phyloP scores from a whole-genome alignment of 2,113 vertebrate species.

The Leptocoma aspasia region DNA sequence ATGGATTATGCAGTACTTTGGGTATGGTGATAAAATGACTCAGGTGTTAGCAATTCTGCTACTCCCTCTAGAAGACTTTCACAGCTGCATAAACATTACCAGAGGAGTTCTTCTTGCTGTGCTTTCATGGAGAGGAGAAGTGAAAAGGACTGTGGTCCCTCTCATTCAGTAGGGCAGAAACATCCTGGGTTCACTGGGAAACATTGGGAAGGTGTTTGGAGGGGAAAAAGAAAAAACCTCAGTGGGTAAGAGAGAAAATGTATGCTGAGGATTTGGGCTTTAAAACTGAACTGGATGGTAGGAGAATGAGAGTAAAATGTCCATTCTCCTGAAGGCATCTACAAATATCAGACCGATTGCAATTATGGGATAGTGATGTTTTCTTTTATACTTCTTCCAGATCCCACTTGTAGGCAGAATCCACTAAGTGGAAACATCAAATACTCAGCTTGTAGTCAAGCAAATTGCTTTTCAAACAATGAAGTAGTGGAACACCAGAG shows the following conservation, averaged over 20 bases:
- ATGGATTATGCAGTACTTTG: not conserved
- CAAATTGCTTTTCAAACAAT: not conserved
- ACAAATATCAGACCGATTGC: not conserved
- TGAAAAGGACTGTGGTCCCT: not conserved
- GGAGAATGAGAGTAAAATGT: not conserved
- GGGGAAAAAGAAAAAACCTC: not conserved
- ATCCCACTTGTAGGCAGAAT: not conserved
- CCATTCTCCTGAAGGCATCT: not conserved
- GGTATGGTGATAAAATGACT: not conserved
- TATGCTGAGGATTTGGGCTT: not conserved
- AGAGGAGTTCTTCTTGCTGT: not conserved
- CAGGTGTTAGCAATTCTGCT: constrained; percentile 35
- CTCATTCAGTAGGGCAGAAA: not conserved
- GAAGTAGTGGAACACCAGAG: not conserved
- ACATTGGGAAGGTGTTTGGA: not conserved
- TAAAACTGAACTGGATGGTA: not conserved
- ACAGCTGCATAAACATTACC: constrained; percentile 47
- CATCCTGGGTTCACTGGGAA: not conserved
- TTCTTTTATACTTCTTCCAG: not conserved
- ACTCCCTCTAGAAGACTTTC: not conserved
- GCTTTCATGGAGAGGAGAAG: not conserved
- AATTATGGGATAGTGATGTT: not conserved
- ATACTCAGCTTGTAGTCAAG: not conserved
- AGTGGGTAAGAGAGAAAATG: not conserved
- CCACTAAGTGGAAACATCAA: not conserved